These are phyloP conservation scores for Trichomycterus rosablanca DNA, from an alignment of 2,113 vertebrate species.

Conservation along the genomic window DNA sequence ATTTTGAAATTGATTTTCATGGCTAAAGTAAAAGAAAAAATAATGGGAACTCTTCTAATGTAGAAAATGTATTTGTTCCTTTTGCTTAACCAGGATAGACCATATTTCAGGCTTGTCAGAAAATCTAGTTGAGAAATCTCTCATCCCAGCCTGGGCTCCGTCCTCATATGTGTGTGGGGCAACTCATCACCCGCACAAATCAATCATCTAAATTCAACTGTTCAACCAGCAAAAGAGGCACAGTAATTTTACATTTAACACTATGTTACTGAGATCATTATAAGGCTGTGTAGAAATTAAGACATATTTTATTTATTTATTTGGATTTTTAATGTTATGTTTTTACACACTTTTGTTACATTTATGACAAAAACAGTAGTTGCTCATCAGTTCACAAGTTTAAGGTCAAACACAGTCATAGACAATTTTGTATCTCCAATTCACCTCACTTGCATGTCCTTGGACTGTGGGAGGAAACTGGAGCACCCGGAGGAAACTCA, in stretches of 20 bases:
- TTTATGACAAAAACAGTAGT: too few relatives aligned
- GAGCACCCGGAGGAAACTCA: too few relatives aligned
- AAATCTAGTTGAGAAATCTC: constrained; percentile 74
- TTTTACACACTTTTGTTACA: too few relatives aligned
- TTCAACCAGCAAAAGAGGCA: constrained; percentile 42
- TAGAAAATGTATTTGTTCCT: constrained; percentile 98
- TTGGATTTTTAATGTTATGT: too few relatives aligned
- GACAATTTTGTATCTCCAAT: too few relatives aligned
- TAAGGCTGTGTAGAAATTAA: too few relatives aligned
- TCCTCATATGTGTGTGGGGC: constrained; percentile 62
- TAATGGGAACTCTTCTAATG: constrained; percentile 98
- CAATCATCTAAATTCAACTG: constrained; percentile 62
- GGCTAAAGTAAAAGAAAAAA: constrained; percentile 95
- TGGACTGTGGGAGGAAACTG: too few relatives aligned
- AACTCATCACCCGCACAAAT: constrained; percentile 67
- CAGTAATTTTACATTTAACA: constrained; percentile 30
- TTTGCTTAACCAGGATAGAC: constrained; percentile 98
- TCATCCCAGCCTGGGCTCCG: constrained; percentile 50
- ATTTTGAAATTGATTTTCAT: constrained; percentile 98
- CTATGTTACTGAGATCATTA: too few relatives aligned
- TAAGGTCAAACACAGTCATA: too few relatives aligned
- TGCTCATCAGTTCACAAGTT: too few relatives aligned
- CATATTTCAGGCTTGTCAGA: constrained; percentile 92
- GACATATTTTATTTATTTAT: too few relatives aligned
- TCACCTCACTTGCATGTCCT: too few relatives aligned